Base-by-base conservation (phyloP, 2,113 vertebrate genomes). In the Anoura caudifer region DNA sequence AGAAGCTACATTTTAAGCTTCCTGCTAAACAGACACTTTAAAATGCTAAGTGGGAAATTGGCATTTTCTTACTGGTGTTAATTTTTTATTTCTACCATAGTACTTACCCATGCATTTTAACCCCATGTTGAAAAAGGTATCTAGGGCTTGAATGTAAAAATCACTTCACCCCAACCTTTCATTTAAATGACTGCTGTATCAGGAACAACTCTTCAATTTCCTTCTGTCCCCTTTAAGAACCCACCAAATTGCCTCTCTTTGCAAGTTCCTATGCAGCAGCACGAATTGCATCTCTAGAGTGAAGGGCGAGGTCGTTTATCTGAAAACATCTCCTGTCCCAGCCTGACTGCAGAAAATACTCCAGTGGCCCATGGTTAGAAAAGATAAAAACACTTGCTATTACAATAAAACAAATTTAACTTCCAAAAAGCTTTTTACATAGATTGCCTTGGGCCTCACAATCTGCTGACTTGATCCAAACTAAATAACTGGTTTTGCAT, bases 371-470 rank as follows among this genome's bases (percentile, higher is more conserved):
- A 7, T 92, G 80, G 54, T 92, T 88, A 85, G 52, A 96, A 95
- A 86, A 96, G 82, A 96, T 85, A 87, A 94, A 95, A 96, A 96
- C 28, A 59, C 47, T 96, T 90, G 54, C 47, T 92, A 59, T 95
- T 92, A 91, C 61, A 96, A 83, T 94, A 70, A 97, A 90, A 96
- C 63, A 96, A 96, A 94, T 93, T 79, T 93, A 86, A 96, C 77
- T 90, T 94, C 94, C 94, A 81, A 91, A 76, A 88, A 94, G 63
- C 67, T 94, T 92, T 96, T 89, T 77, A 87, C 82, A 59, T 72
- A 59, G 56, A 89, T 38, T 76, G 93, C 91, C 82, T 87, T 93
- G 56, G 70, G 93, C 41, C 3, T 87, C 85, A 96, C 88, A 96
- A 87, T 92, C 81, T 97, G 91, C 77, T 93, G 65, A 86, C 81